Percentiles rank a stretch among this genome's conserved stretches.
These are phyloP conservation scores for Linyphia triangularis DNA, from an alignment of 2,888 invertebrate species.

Conservation along the genomic window DNA sequence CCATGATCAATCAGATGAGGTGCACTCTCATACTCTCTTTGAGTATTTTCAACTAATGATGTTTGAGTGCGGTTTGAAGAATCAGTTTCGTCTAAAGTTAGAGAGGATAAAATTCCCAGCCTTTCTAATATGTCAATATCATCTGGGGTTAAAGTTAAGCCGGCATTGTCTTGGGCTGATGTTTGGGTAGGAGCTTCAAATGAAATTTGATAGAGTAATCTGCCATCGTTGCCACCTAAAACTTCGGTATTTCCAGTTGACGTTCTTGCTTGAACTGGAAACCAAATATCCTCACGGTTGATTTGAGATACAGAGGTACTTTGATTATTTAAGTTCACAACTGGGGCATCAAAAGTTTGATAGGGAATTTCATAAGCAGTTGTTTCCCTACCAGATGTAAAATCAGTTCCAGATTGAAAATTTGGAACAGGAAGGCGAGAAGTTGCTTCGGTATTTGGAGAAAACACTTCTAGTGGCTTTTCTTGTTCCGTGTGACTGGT, in stretches of 20 bases:
- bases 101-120: slow-evolving; percentile 57
- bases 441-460: slow-evolving; percentile 10
- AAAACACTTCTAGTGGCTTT: neutral
- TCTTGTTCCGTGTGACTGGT: neutral
- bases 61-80: neutral
- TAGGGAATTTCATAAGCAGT: slow-evolving; percentile 15
- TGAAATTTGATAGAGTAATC: slow-evolving; percentile 31
- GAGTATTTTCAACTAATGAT: neutral
- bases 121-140: slow-evolving; percentile 64
- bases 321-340: neutral
- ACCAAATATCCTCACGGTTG: neutral
- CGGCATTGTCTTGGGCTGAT: neutral
- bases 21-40: slow-evolving; percentile 21
- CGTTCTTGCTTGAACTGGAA: neutral
- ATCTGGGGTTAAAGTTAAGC: slow-evolving; percentile 38
- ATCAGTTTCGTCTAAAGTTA: neutral
- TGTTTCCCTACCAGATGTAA: neutral
- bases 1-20: slow-evolving; percentile 19
- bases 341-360: neutral
- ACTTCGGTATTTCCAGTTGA: neutral
- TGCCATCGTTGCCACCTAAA: neutral
- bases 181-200: slow-evolving; percentile 22
- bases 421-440: slow-evolving; percentile 30
- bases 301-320: neutral
- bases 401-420: neutral